A percentile compares a stretch with the other conserved stretches of the same genome.
These are phyloP conservation scores for Trachurus trachurus DNA, from an alignment of 2,797 vertebrate species.

Conservation along the genomic window DNA sequence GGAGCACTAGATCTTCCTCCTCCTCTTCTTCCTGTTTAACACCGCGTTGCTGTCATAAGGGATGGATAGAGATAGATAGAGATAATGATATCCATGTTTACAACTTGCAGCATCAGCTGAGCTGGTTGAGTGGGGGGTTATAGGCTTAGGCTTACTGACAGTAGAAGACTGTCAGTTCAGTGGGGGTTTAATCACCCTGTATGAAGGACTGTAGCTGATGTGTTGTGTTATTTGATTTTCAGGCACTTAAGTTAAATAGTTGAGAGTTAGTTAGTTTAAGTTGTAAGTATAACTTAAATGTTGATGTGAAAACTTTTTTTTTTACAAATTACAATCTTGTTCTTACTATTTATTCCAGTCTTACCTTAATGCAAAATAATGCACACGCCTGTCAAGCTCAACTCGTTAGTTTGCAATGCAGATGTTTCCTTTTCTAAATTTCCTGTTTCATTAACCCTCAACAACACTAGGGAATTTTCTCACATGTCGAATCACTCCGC, in stretches of 20 bases:
- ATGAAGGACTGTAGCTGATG: not conserved
- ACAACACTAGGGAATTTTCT: not conserved
- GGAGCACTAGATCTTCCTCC: not conserved
- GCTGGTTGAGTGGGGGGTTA: not conserved
- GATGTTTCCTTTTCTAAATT: not conserved
- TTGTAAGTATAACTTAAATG: not conserved
- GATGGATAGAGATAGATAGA: not conserved
- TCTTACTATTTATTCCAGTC: not conserved
- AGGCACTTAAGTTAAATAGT: not conserved
- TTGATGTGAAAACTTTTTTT: not conserved
- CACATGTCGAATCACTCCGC: not conserved
- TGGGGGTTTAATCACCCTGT: not conserved
- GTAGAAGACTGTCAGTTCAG: not conserved
- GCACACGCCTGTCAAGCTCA: not conserved
- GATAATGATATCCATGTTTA: not conserved
- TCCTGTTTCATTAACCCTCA: not conserved
- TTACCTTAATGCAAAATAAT: not conserved
- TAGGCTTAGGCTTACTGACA: not conserved
- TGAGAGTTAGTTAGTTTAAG: not conserved
- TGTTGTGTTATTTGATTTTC: not conserved
- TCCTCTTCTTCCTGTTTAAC: not conserved
- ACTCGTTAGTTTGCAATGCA: not conserved
- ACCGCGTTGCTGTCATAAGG: not conserved
- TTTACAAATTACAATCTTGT: not conserved
- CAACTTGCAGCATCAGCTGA: not conserved